Evolutionary conservation across 2,888 invertebrate genomes (phyloP).

Genomic region (Tetheella fluctuosa): DNA sequence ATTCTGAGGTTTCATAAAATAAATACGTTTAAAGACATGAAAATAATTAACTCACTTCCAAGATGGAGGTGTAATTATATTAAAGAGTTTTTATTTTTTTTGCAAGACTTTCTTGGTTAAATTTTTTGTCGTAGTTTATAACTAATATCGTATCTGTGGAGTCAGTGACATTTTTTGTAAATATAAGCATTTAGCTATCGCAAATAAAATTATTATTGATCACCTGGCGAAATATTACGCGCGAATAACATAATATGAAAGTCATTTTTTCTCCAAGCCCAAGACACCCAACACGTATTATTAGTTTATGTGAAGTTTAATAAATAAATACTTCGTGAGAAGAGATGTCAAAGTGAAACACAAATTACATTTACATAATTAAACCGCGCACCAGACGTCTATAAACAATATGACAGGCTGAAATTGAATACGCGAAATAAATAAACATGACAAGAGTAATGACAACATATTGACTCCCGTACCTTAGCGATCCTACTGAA

Average conservation of each 20-base stretch:
- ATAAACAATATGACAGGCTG: not conserved
- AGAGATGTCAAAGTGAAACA: not conserved
- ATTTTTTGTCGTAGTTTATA: not conserved
- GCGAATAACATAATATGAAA: not conserved
- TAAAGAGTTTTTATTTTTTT: not conserved
- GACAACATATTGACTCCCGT: not conserved
- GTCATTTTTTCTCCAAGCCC: no score
- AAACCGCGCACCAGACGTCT: not conserved
- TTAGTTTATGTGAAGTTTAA: no score
- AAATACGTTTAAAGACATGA: not conserved
- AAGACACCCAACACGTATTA: no score
- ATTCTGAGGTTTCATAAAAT: not conserved
- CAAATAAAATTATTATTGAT: no score
- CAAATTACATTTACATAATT: not conserved
- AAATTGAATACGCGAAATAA: conserved; percentile 5
- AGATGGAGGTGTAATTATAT: not conserved
- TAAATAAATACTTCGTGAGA: not conserved
- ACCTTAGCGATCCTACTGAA: not conserved
- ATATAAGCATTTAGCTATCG: no score
- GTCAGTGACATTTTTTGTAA: not conserved
- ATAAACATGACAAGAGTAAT: not conserved
- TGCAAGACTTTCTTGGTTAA: not conserved
- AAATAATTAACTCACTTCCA: not conserved
- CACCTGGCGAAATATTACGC: no score
- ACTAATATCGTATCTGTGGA: not conserved